Evolutionary conservation across 64 coral and sea anemone genomes (phyloP).

Genomic region (Actinia equina): DNA sequence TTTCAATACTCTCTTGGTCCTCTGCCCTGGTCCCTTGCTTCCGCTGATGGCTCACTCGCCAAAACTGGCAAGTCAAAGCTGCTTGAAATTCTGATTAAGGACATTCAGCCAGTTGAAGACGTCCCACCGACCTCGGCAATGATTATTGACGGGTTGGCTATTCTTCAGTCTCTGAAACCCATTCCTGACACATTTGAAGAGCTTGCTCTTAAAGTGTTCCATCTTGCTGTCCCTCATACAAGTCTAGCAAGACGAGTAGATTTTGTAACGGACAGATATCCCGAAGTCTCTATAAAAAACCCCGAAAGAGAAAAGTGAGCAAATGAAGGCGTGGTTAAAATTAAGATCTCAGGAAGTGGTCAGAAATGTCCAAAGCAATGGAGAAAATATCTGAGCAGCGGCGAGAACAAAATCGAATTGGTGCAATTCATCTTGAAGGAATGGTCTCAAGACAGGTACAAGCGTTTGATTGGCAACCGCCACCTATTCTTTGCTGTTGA

Average conservation of each 20-base stretch:
- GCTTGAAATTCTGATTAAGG: conserved; percentile 23
- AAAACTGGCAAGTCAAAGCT: conserved; percentile 45
- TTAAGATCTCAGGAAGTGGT: conserved; percentile 22
- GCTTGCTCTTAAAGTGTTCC: conserved; percentile 15
- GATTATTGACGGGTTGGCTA: conserved; percentile 26
- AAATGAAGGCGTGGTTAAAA: conserved; percentile 23
- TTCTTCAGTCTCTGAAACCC: conserved; percentile 27
- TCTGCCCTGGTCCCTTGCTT: conserved; percentile 54
- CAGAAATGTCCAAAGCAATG: conserved; percentile 50
- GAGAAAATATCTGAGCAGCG: conserved; percentile 16
- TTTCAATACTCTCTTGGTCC: conserved; percentile 44
- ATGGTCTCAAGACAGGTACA: conserved; percentile 39
- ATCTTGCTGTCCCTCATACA: conserved; percentile 17
- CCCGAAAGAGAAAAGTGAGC: conserved; percentile 24
- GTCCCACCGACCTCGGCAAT: neutral
- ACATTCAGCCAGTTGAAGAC: conserved; percentile 9
- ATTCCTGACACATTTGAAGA: conserved; percentile 33
- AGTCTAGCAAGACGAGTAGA: conserved; percentile 31
- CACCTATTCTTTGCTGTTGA: conserved; percentile 29
- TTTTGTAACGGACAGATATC: conserved; percentile 39
- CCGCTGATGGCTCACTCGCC: conserved; percentile 27
- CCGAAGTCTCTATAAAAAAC: conserved; percentile 58
- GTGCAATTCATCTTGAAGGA: conserved; percentile 32
- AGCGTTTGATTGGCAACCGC: conserved; percentile 13
- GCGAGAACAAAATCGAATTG: conserved; percentile 41